Base-by-base conservation (phyloP, 2,113 vertebrate genomes). In the Mandrillus leucophaeus region DNA sequence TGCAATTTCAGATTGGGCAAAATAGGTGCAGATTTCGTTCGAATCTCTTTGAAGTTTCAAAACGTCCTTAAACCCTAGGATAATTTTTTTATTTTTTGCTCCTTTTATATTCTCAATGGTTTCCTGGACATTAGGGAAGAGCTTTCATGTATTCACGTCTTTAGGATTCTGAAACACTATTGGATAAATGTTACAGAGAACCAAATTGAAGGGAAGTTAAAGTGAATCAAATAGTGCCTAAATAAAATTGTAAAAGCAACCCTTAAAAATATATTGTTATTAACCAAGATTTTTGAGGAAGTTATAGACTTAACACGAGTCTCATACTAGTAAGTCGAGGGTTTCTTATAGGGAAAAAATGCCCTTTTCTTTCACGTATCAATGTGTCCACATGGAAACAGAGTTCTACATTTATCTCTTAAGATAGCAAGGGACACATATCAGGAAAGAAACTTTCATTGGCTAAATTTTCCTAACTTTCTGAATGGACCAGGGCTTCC, bases 101-200 rank as follows among this genome's bases (percentile, higher is more conserved):
- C 57, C 95, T 97, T 98, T 98, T 82, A 96, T 97, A 97, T 93
- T 97, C 75, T 97, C 70, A 79, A 48, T 96, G 83, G 57, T 94
- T 75, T 97, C 88, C 89, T 98, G 90, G 66, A 9, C 55, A 97
- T 98, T 98, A 90, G 55, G 91, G 52, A 27, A 48, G 88, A 50
- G 12, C 98, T 98, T 98, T 97, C 78, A 96, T 81, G 75, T 97
- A 35, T 96, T 97, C 96, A 95, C 50, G 76, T 83, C 82, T 83
- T 86, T 88, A 55, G 57, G 92, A 70, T 96, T 97, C 66, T 96
- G 27, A 66, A 96, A 96, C n/a, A 96, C 66, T 91, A 97, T 40
- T 96, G 70, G 38, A 94, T 98, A 98, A 98, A 96, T 98, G 96
- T 96, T 97, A 97, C 97, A 87, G 98, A 97, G 84, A 66, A 87